Evolutionary conservation across 1,140 invertebrate species (phyloP).

Genomic region (Cydia splendana): DNA sequence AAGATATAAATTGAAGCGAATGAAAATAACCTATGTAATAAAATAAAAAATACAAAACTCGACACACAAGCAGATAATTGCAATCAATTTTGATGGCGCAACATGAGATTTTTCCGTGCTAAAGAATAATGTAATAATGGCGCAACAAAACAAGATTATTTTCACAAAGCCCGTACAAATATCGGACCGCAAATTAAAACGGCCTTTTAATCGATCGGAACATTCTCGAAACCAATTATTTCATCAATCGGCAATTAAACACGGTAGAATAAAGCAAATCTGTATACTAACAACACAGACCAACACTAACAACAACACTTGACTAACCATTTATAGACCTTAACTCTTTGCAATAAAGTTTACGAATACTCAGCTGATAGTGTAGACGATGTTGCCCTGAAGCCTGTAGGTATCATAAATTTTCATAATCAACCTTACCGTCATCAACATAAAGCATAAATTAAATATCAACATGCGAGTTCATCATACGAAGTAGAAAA

Average conservation of each 20-base stretch:
- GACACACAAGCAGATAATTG: not conserved
- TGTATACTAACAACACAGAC: not conserved
- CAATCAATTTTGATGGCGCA: not conserved
- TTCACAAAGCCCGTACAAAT: not conserved
- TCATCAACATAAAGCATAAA: not conserved
- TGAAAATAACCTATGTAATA: too few species aligned
- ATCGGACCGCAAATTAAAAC: conserved; percentile 19
- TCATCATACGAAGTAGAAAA: not conserved
- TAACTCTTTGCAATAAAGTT: too few species aligned
- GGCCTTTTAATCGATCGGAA: not conserved
- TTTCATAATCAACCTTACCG: not conserved
- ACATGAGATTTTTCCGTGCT: not conserved
- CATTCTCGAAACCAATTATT: conserved; percentile 22
- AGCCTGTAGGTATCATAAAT: not conserved
- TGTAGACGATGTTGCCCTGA: too few species aligned
- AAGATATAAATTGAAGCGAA: too few species aligned
- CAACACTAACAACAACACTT: not conserved
- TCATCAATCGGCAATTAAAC: conserved; percentile 6
- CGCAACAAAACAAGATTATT: conserved; percentile 19
- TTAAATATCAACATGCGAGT: not conserved
- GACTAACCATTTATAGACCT: too few species aligned
- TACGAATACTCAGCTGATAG: too few species aligned
- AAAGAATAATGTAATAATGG: not conserved
- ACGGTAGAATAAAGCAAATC: conserved; percentile 2
- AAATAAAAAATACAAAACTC: not conserved